Base-by-base conservation (phyloP, 2,113 vertebrate species). In the Amphiprion percula region DNA sequence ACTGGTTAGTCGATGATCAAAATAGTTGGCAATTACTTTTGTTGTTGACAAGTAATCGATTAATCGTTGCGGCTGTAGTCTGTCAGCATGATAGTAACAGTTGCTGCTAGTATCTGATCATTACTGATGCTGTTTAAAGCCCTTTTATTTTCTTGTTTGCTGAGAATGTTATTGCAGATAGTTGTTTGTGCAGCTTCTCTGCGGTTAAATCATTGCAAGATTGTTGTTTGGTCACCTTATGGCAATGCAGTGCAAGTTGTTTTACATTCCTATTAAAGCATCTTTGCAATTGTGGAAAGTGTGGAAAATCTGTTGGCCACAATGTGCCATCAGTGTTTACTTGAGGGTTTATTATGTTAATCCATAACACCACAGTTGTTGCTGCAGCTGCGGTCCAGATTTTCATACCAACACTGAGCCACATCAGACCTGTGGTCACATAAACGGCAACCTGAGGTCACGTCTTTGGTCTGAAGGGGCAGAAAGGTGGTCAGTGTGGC, bases 401-500 rank as follows among this genome's bases (percentile, higher is more conserved):
- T 61, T 50, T 53, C 1, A 39, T 60, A 50, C 37, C 44, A 5
- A 9, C 0, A 24, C 41, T 41, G 26, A 65, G 28, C 62, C 49
- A 30, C 41, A 53, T 10, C 33, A 33, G 26, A 58, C 19, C 1
- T 54, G 54, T 30, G 8, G 41, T 73, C 0, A 7, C 26, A n/a
- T 71, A 59, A 68, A 39, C 50, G 2, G 21, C 28, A 54, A 54
- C 28, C 68, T 26, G 46, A 55, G 58, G 39, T 77, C 2, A 56
- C 44, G 21, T 33, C 21, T 80, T 58, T 49, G 69, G 52, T 30
- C 68, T 52, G 28, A 55, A 12, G 50, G 28, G 0, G 21, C 10
- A 21, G 17, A 39, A 33, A 68, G 61, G 33, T 50, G 87, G 60
- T 80, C 1, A 10, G 16, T 61, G 74, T 59, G 56, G 69, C 61